These are phyloP conservation scores for Notoglanidium macrostoma DNA, from an alignment of 2,797 vertebrate genomes.

Conservation along the genomic window DNA sequence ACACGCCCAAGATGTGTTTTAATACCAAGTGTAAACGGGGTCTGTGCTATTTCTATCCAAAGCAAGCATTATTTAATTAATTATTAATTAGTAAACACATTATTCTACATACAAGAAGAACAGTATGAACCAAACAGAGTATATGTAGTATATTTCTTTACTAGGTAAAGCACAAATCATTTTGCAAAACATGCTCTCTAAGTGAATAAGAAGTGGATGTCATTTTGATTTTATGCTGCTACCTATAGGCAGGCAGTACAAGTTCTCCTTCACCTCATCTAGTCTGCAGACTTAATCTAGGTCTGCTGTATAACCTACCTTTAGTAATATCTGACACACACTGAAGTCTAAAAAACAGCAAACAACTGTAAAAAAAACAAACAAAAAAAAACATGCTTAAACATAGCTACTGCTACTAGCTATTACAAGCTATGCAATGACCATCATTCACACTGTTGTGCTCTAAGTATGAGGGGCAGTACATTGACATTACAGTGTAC, in stretches of 20 bases:
- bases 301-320: conserved; percentile 75
- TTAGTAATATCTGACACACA: conserved; percentile 68
- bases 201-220: not conserved
- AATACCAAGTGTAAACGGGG: too few species aligned
- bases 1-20: too few species aligned
- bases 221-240: conserved; percentile 54
- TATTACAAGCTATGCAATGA: not conserved
- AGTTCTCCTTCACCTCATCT: conserved; percentile 58
- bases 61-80: not conserved
- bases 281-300: conserved; percentile 70
- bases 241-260: conserved; percentile 35
- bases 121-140: not conserved
- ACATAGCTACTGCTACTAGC: not conserved
- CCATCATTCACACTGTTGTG: not conserved
- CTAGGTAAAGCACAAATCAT: not conserved
- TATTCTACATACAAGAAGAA: not conserved
- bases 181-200: not conserved
- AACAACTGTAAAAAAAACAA: not conserved
- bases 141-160: not conserved
- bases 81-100: not conserved
- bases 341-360: not conserved
- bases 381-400: not conserved
- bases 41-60: not conserved
- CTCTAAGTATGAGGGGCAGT: not conserved
- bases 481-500: not conserved